Base-by-base conservation (phyloP, 2,888 invertebrate species). In the Melinopterus prodromus region DNA sequence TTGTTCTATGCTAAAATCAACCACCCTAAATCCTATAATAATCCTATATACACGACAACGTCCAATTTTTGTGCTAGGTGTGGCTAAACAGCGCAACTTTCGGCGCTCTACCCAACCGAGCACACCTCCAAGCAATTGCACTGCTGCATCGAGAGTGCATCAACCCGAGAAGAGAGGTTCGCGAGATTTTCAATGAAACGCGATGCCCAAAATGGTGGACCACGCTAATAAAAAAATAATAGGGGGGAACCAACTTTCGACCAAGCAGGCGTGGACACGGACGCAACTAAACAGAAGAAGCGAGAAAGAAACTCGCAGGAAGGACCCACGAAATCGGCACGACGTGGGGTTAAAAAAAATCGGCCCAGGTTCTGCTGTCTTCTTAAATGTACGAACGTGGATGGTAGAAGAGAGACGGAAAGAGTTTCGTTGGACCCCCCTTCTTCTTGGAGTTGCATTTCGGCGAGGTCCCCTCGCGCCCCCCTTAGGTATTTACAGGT, bases 401-500 rank as follows among this genome's bases (percentile, higher is more conserved):
- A 53, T 53, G 12, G 53, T 2, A 2, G 53, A 6, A 53, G 53
- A 3, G 53, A 53, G 53, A 53, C 5, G 53, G 53, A 53, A 9
- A 2, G 53, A 53, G 26, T 26, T 70, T 70, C 16, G 71, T 35
- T n/a, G 35, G 74, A 37, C 74, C 74, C 53, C n/a, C 74, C 74
- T 74, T 35, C 74, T 35, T 26, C 74, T 26, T 26, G 16, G 26
- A 9, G 74, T 6, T 74, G 53, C 36, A n/a, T 74, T 74, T 35
- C 71, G 71, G 35, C 16, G 74, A 15, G 74, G 74, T 83, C 84
- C 84, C 87, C 86, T 85, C 85, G 84, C 85, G 84, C 85, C 86
- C 84, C 87, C 84, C 86, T 86, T 85, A 85, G 85, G 84, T 83
- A 83, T 80, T 81, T 87, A 87, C 89, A 90, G 90, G 90, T 91